These are phyloP conservation scores for Euura saliciscinereae DNA, from an alignment of 1,140 invertebrate genomes.

Conservation along the genomic window DNA sequence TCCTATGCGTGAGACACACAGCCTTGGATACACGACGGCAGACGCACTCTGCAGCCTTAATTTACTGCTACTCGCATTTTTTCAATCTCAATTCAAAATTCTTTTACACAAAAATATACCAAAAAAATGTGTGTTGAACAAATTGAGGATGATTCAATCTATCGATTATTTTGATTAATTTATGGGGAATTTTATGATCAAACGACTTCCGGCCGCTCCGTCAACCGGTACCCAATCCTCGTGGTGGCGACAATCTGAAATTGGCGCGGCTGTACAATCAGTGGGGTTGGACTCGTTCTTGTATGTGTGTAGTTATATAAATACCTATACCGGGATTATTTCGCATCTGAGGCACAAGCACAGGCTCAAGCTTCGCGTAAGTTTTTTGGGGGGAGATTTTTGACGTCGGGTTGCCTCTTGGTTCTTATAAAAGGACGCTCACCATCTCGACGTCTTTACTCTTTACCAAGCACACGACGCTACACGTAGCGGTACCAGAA, in stretches of 20 bases:
- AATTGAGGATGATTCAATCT: no score
- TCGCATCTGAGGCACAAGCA: not conserved
- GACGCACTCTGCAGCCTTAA: no score
- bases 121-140: no score
- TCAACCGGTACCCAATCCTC: not conserved
- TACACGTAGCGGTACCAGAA: conserved; percentile 16
- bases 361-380: not conserved
- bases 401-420: conserved; percentile 30
- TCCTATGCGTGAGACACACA: not conserved
- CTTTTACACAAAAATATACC: no score
- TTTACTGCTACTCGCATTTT: no score
- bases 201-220: not conserved
- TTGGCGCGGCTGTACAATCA: not conserved
- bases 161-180: no score
- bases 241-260: not conserved
- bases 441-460: conserved; percentile 42
- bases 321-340: not conserved
- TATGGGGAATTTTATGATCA: not conserved
- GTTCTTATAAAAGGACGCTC: conserved; percentile 53
- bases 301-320: not conserved
- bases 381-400: conserved; percentile 34
- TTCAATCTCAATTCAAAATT: no score
- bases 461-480: conserved; percentile 33
- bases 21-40: no score
- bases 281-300: no score